phyloP scores from a whole-genome alignment of 2,113 vertebrate genomes.

The Barbus barbus region DNA sequence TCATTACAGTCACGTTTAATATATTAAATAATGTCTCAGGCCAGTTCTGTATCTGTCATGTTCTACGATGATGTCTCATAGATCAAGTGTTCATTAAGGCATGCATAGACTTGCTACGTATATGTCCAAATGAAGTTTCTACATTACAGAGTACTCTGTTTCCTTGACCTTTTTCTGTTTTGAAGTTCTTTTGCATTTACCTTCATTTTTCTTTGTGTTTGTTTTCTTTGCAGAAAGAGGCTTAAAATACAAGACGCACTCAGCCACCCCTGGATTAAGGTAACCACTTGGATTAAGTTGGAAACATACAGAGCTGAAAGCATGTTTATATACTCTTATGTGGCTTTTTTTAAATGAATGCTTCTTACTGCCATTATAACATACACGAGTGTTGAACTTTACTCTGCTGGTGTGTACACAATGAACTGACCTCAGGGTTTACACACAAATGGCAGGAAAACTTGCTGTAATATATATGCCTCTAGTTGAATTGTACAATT shows the following conservation, averaged over 20 bases:
- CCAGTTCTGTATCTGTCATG: too few species aligned
- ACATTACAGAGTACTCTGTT: neutral
- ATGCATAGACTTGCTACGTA: too few species aligned
- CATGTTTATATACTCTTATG: slow-evolving; percentile 48
- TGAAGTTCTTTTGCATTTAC: slow-evolving; percentile 14
- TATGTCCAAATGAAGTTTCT: neutral
- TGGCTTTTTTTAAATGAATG: neutral
- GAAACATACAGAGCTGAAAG: slow-evolving; percentile 6
- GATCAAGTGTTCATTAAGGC: too few species aligned
- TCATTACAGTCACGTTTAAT: too few species aligned
- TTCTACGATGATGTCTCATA: too few species aligned
- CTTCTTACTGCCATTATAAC: neutral
- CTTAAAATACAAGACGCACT: slow-evolving; percentile 89
- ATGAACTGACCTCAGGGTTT: neutral
- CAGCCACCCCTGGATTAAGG: slow-evolving; percentile 93
- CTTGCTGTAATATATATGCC: neutral
- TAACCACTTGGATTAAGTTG: slow-evolving; percentile 66
- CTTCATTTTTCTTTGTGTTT: slow-evolving; percentile 6
- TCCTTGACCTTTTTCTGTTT: neutral
- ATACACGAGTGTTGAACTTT: neutral
- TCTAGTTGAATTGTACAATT: neutral
- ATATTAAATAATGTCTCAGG: too few species aligned
- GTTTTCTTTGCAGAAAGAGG: slow-evolving; percentile 82
- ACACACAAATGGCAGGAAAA: neutral
- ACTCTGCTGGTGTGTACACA: neutral